These are phyloP conservation scores for Corticium candelabrum DNA, from an alignment of 37 sponge, comb jelly and placozoan genomes.

Conservation along the genomic window DNA sequence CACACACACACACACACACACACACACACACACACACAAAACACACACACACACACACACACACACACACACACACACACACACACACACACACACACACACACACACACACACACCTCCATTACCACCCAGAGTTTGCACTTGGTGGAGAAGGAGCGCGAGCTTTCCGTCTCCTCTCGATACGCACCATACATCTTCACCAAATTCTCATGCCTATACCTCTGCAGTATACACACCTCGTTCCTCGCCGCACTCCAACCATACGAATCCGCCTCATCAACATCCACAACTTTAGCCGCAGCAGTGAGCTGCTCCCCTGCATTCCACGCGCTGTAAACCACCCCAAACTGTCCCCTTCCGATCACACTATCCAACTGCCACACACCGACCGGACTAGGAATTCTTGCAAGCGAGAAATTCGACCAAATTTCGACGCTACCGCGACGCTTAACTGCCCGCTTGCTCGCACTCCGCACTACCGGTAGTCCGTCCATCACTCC, in stretches of 20 bases:
- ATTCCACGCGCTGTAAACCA: background rate
- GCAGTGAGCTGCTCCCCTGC: background rate
- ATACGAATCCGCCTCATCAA: background rate
- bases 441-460: background rate
- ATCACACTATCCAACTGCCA: background rate
- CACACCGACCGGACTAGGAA: background rate
- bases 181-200: background rate
- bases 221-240: background rate
- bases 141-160: too few relatives aligned
- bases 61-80: too few relatives aligned
- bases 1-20: too few relatives aligned
- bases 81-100: too few relatives aligned
- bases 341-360: background rate
- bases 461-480: background rate
- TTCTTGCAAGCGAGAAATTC: background rate
- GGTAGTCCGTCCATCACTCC: too few relatives aligned
- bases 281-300: background rate
- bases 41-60: too few relatives aligned
- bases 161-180: background rate
- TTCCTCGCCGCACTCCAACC: background rate
- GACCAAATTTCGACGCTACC: background rate
- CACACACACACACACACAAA: too few relatives aligned
- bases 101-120: background rate
- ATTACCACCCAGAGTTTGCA: background rate
- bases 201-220: background rate